phyloP scores from a whole-genome alignment of 2,797 vertebrate species.

The Lepus townsendii region DNA sequence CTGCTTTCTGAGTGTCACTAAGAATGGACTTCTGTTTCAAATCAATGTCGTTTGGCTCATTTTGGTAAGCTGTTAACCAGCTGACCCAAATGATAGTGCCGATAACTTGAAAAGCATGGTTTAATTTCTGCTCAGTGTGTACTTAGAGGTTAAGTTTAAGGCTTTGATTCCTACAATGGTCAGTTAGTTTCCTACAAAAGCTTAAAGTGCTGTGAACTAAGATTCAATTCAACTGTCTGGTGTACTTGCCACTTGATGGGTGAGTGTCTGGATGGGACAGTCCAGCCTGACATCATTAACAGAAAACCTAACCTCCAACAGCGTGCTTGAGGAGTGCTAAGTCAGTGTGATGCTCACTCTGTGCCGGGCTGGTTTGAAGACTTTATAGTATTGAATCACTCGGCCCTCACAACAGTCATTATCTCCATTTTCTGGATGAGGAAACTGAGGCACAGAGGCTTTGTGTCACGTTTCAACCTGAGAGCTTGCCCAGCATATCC shows the following conservation, averaged over 20 bases:
- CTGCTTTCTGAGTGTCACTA: background rate
- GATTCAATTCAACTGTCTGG: background rate
- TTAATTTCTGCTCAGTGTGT: background rate
- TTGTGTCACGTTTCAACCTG: background rate
- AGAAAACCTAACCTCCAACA: background rate
- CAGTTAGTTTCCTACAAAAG: background rate
- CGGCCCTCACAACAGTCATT: background rate
- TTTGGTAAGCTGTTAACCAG: background rate
- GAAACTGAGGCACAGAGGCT: background rate
- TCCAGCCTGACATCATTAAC: background rate
- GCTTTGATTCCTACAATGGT: background rate
- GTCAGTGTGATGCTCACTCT: background rate
- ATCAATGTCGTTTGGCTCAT: background rate
- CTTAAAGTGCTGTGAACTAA: background rate
- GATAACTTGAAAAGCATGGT: background rate
- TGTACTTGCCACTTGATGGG: background rate
- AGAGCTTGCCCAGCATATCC: background rate
- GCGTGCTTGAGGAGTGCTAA: background rate
- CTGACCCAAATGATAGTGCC: slow-evolving; percentile 5
- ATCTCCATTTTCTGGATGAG: background rate
- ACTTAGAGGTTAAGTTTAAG: background rate
- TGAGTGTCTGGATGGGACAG: background rate
- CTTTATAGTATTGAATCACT: background rate
- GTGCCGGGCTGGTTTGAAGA: background rate
- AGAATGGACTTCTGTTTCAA: slow-evolving; percentile 25